Base-by-base conservation (phyloP, 2,888 invertebrate genomes). In the Trypoxylon attenuatum region DNA sequence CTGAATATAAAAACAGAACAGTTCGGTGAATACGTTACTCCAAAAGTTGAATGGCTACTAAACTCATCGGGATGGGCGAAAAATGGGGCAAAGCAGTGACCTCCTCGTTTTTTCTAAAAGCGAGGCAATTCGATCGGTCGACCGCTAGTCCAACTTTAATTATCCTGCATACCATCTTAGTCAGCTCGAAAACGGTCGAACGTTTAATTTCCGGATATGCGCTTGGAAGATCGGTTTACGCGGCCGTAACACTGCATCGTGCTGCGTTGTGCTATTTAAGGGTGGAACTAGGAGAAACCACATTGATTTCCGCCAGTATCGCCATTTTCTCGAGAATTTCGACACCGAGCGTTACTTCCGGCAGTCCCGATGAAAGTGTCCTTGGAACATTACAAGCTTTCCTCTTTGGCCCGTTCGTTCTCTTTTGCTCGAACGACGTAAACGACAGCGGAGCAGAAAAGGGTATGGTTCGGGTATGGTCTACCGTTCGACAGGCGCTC, bases 371-470 rank as follows among this genome's bases (percentile, higher is more conserved):
- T 47, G 58, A 47, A 21, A 63, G 52, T 63, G 58, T 58, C 52
- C 58, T 53, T 25, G 33, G 41, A 42, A 47, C 58, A 43, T 63
- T 53, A 58, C 1, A 38, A 58, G 58, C 58, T 52, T 63, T 29
- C 18, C 42, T 25, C 52, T 50, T 38, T 33, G n/a, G n/a, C n/a
- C n/a, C n/a, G n/a, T n/a, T n/a, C n/a, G n/a, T n/a, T n/a, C n/a
- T n/a, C n/a, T n/a, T n/a, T n/a, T n/a, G n/a, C n/a, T n/a, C n/a
- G n/a, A n/a, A n/a, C 13, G 50, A 58, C 61, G 56, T 21, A 60
- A 69, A 69, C 53, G 63, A 67, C 67, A 59, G 57, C 58, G 5
- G 13, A 41, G 51, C 60, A 51, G 21, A 66, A 69, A 60, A 57
- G 52, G 41, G 29, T 50, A 49, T 47, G 22, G 66, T 66, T 60